These are phyloP conservation scores for Papio anubis DNA, from an alignment of 2,113 vertebrate genomes.

Conservation along the genomic window DNA sequence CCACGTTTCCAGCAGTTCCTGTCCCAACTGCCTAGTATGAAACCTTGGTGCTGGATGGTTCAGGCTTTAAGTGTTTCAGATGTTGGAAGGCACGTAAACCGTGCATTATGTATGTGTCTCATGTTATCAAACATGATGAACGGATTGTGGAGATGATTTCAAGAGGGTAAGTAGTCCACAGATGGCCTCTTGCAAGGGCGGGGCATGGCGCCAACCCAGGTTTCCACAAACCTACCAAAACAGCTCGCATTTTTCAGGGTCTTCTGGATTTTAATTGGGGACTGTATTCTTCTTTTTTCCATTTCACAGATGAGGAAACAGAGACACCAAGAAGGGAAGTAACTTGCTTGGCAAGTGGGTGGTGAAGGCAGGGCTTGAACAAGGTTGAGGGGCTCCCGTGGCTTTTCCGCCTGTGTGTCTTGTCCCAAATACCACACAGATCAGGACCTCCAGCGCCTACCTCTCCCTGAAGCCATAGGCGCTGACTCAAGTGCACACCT, in stretches of 20 bases:
- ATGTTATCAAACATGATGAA: background rate
- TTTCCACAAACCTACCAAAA: background rate
- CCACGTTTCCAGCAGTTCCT: background rate
- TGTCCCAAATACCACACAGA: background rate
- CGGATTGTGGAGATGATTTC: background rate
- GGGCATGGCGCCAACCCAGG: too few species aligned
- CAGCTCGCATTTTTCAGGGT: background rate
- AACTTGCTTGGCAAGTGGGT: background rate
- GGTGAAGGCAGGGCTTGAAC: background rate
- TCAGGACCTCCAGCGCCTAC: background rate
- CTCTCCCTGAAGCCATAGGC: background rate
- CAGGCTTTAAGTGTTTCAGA: background rate
- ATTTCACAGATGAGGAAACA: background rate
- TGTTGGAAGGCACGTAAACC: background rate
- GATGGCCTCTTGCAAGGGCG: background rate
- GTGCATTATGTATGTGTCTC: rapidly evolving
- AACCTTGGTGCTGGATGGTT: background rate
- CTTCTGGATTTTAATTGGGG: background rate
- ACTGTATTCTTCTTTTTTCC: background rate
- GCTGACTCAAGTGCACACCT: background rate
- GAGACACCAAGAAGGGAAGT: background rate
- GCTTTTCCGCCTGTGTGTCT: background rate
- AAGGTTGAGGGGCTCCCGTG: background rate
- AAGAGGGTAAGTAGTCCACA: background rate
- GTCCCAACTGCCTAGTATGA: background rate